Evolutionary conservation across 2,888 invertebrate species (phyloP).

Genomic region (Melitaea athalia): DNA sequence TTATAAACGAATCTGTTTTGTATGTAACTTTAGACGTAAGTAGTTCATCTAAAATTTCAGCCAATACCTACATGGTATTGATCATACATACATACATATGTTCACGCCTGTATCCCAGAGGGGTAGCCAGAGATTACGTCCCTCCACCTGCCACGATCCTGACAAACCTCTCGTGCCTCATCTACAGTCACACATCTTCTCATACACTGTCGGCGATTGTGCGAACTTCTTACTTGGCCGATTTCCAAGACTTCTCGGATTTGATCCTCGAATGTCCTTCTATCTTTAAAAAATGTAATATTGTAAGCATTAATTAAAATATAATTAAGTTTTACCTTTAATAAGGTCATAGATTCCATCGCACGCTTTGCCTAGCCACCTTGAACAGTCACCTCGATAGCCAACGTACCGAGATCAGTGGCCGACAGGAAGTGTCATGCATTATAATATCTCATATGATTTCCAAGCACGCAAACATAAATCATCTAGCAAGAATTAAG

Average conservation of each 20-base stretch:
- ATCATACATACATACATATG: no score
- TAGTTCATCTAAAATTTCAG: not conserved
- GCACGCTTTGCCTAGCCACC: conserved; percentile 25
- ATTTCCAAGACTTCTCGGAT: no score
- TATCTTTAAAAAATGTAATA: not conserved
- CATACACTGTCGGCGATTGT: no score
- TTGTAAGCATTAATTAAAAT: conserved; percentile 3
- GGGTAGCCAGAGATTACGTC: no score
- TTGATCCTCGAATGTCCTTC: no score
- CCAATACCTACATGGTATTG: not conserved
- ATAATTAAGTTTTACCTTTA: conserved; percentile 23
- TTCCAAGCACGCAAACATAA: conserved; percentile 34
- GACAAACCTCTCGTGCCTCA: no score
- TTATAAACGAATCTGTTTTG: not conserved
- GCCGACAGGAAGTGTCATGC: conserved; percentile 38
- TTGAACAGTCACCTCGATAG: conserved; percentile 36
- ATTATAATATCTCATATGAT: conserved; percentile 37
- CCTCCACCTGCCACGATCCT: no score
- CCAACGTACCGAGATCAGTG: conserved; percentile 36
- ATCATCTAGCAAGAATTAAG: conserved; percentile 28
- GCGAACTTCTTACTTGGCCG: no score
- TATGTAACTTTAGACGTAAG: not conserved
- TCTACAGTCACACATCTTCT: no score
- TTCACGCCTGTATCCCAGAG: no score
- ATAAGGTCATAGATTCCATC: conserved; percentile 34